Evolutionary conservation across 1,140 invertebrate species (phyloP), one percentile per base, ranked within the genome.

Genomic region (Eupristina koningsbergeri): DNA sequence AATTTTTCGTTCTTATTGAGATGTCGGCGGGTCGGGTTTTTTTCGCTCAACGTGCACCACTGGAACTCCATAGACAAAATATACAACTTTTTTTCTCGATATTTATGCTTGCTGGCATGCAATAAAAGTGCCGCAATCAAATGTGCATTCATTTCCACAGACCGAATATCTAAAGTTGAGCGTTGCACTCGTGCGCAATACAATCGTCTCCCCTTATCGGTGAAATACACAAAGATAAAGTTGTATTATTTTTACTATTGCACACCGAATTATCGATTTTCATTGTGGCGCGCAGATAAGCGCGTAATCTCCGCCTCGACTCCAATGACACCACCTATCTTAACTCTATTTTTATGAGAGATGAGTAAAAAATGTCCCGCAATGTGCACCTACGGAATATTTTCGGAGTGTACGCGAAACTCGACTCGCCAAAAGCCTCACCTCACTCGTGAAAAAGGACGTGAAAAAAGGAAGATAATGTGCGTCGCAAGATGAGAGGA

Each of bases 211-310:
- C 34, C n/a, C 7, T 81, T 81, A 74, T 81, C 80, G 36, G 5
- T 76, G 41, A 82, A 63, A 67, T 76, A 45, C 45, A 76, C 58
- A 64, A 69, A 45, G 80, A 82, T 67, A 82, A 64, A 81, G 13
- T 75, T 19, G 61, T 75, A 75, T 82, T 83, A 77, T 71, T 83
- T 83, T 83, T 71, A 34, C 73, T 69, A 64, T 69, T 77, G 81
- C 69, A 67, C 77, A 75, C 41, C 29, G 13, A 53, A 69, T 76
- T 82, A 77, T 83, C 74, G 63, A n/a, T 76, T n/a, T n/a, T 41
- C 64, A 76, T 76, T 82, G 76, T 69, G 31, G 17, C 63, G 17
- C 63, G 1, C 36, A 45, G 80, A 81, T 81, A 81, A 81, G 58
- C 67, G 50, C 31, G 78, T 71, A 81, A 73, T 81, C 80, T 81